A percentile compares a stretch with the other conserved stretches of the same genome.
phyloP scores from a whole-genome alignment of 2,113 vertebrate genomes.

The Brevimyrus niger region DNA sequence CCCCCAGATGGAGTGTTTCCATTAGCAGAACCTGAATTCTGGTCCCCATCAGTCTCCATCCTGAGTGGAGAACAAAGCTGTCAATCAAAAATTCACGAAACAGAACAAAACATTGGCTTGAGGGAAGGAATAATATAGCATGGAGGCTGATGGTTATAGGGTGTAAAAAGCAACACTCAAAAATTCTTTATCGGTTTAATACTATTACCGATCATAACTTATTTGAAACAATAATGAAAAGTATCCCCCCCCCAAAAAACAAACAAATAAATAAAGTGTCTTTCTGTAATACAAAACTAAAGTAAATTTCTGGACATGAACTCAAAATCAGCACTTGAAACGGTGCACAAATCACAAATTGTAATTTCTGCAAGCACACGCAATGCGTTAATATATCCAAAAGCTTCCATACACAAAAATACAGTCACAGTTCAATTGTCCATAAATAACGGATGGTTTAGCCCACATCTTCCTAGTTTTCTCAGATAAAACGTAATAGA shows the following conservation, averaged over 20 bases:
- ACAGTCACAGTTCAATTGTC: neutral
- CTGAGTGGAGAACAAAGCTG: conserved; percentile 30
- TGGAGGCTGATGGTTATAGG: neutral
- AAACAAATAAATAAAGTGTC: neutral
- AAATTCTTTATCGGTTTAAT: neutral
- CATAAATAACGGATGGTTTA: neutral
- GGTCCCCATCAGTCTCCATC: conserved; percentile 93
- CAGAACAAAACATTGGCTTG: neutral
- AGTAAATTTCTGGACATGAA: neutral
- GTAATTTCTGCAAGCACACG: neutral
- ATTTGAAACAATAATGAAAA: neutral
- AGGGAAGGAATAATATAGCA: neutral
- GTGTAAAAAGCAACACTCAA: neutral
- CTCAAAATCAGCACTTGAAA: neutral
- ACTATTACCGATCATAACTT: neutral
- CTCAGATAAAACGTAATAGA: neutral
- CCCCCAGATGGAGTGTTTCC: conserved; percentile 74
- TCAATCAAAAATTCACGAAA: conserved; percentile 6
- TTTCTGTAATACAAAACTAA: neutral
- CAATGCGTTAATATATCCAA: neutral
- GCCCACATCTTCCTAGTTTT: neutral
- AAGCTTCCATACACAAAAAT: neutral
- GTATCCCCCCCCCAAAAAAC: neutral
- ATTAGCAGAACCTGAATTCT: conserved; percentile 75
- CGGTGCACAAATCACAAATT: neutral